These are phyloP conservation scores for Galerucella calmariensis DNA, from an alignment of 2,888 invertebrate genomes.

Conservation along the genomic window DNA sequence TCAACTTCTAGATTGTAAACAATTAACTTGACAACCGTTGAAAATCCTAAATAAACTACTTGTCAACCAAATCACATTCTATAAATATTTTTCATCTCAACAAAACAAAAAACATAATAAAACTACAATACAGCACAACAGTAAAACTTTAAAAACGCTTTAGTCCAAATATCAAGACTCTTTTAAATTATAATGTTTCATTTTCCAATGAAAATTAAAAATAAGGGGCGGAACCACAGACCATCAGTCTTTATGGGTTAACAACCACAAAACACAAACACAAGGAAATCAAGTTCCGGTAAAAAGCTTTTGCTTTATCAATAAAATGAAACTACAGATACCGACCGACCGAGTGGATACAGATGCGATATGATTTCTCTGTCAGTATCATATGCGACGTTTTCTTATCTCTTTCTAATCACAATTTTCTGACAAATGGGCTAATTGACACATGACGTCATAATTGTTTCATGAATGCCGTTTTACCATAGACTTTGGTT, in stretches of 20 bases:
- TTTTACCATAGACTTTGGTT: not conserved
- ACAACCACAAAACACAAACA: conserved; percentile 31
- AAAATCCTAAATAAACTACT: conserved; percentile 36
- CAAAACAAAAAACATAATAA: conserved; percentile 12
- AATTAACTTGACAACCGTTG: conserved; percentile 44
- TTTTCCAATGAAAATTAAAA: conserved; percentile 35
- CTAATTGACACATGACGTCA: not conserved
- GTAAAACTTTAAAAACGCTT: conserved; percentile 2
- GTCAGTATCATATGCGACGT: conserved; percentile 1
- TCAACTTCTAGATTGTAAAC: conserved; percentile 45
- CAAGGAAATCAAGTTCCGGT: conserved; percentile 14
- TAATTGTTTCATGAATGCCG: not conserved
- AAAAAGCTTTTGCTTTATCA: conserved; percentile 12
- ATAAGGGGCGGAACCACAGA: conserved; percentile 47
- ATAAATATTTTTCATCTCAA: conserved; percentile 19
- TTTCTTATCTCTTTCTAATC: not conserved
- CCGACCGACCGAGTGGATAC: too few species aligned
- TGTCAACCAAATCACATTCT: conserved; percentile 35
- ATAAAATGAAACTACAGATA: not conserved
- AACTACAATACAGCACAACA: conserved; percentile 17
- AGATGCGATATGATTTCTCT: conserved; percentile 7
- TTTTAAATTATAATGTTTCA: conserved; percentile 17
- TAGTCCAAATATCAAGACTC: not conserved
- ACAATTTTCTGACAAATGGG: not conserved
- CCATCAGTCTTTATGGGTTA: conserved; percentile 31